Evolutionary conservation across 2,888 invertebrate genomes (phyloP).

Genomic region (Gonocerus acuteangulatus): DNA sequence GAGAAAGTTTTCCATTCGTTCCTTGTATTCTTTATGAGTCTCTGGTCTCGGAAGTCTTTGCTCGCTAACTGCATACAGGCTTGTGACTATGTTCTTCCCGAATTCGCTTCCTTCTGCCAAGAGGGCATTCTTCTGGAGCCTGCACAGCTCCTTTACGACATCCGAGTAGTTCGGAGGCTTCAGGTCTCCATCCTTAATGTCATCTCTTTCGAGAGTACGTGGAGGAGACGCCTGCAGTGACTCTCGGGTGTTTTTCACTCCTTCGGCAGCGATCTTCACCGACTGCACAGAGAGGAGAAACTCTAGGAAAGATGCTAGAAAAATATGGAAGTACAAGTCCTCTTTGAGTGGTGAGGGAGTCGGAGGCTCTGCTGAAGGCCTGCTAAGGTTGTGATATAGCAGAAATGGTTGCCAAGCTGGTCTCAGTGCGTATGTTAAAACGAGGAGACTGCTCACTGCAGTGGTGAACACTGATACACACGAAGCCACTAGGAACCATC

Average conservation of each 20-base stretch:
- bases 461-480: conserved; percentile 11
- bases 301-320: conserved; percentile 25
- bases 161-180: conserved; percentile 22
- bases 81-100: conserved; percentile 24
- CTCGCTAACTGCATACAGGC: conserved; percentile 1
- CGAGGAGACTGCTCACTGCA: not conserved
- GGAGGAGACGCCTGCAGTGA: not conserved
- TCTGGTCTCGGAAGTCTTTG: conserved; percentile 27
- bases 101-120: conserved; percentile 10
- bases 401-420: conserved; percentile 8
- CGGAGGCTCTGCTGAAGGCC: not conserved
- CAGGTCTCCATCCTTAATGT: not conserved
- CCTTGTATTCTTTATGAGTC: conserved; percentile 28
- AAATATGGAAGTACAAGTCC: conserved; percentile 28
- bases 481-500: conserved; percentile 28
- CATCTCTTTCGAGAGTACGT: not conserved
- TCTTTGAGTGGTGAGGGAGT: conserved; percentile 1
- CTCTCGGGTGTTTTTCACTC: conserved; percentile 12
- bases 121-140: conserved; percentile 21
- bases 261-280: conserved; percentile 22
- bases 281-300: conserved; percentile 19
- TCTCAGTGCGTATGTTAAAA: conserved; percentile 9
- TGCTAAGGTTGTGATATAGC: not conserved
- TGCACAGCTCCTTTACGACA: conserved; percentile 30
- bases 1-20: conserved; percentile 30